Evolutionary conservation across 2,113 vertebrate genomes (phyloP).

Genomic region (Microcebus jonahi): DNA sequence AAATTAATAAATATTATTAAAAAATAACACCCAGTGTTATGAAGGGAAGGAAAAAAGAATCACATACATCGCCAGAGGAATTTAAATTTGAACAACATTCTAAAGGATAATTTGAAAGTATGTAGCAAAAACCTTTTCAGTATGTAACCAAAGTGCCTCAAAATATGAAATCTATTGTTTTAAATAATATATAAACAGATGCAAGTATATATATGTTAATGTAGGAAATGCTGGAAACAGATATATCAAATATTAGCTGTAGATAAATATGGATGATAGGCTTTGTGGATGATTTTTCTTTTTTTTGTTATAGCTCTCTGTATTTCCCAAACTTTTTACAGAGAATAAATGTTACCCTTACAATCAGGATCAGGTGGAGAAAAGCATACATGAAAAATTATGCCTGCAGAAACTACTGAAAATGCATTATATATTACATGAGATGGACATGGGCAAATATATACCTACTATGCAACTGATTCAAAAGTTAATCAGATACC

Average conservation of each 20-base stretch:
- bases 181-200: neutral
- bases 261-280: neutral
- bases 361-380: neutral
- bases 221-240: neutral
- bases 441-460: neutral
- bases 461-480: neutral
- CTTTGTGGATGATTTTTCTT: neutral
- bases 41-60: neutral
- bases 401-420: neutral
- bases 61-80: neutral
- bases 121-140: neutral
- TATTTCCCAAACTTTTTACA: neutral
- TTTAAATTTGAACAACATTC: conserved; percentile 15
- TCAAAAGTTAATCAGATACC: conserved; percentile 35
- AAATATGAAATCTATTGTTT: conserved; percentile 13
- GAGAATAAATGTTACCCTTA: neutral
- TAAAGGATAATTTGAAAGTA: neutral
- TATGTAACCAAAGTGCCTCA: neutral
- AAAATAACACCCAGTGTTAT: neutral
- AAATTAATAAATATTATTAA: conserved; percentile 8
- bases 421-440: conserved; percentile 4
- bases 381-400: conserved; percentile 40
- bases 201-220: neutral
- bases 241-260: neutral
- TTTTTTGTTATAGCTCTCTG: neutral